Percentiles rank a stretch among this genome's conserved stretches.
These are phyloP conservation scores for Hyalella azteca DNA, from an alignment of 2,888 invertebrate genomes.

Conservation along the genomic window DNA sequence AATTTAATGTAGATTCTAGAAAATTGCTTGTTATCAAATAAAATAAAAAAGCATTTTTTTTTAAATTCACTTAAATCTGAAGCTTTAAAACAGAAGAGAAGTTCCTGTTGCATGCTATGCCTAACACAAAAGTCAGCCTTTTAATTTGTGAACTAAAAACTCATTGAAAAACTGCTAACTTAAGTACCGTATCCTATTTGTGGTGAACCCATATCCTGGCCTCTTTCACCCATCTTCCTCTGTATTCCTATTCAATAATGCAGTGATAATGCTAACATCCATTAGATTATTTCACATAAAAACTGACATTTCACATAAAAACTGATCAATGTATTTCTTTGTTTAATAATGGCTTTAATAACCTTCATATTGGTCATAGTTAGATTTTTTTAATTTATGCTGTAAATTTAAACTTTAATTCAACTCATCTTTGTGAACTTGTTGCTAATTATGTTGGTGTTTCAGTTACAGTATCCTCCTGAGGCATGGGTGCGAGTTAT, in stretches of 20 bases:
- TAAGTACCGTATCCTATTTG: too few species aligned
- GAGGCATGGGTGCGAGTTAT: conserved; percentile 26
- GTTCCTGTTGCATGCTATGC: too few species aligned
- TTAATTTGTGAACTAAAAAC: too few species aligned
- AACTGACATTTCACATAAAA: not conserved
- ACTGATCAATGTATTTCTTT: not conserved
- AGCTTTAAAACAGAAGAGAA: too few species aligned
- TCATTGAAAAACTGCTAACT: too few species aligned
- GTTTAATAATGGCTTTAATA: not conserved
- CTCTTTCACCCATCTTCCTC: too few species aligned
- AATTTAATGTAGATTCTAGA: not conserved
- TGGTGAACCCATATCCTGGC: too few species aligned
- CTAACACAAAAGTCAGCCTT: too few species aligned
- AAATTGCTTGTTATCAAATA: not conserved
- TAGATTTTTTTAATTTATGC: not conserved
- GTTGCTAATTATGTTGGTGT: too few species aligned
- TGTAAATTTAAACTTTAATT: not conserved
- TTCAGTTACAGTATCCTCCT: not conserved
- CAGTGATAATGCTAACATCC: too few species aligned
- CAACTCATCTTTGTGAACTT: not conserved
- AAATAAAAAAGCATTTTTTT: not conserved
- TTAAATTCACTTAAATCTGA: not conserved
- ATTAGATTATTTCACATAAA: not conserved
- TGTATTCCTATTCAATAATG: too few species aligned
- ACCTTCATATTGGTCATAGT: not conserved